Conservation (phyloP, 2,797 vertebrate genomes). For the Melanotaenia maccullochi region DNA sequence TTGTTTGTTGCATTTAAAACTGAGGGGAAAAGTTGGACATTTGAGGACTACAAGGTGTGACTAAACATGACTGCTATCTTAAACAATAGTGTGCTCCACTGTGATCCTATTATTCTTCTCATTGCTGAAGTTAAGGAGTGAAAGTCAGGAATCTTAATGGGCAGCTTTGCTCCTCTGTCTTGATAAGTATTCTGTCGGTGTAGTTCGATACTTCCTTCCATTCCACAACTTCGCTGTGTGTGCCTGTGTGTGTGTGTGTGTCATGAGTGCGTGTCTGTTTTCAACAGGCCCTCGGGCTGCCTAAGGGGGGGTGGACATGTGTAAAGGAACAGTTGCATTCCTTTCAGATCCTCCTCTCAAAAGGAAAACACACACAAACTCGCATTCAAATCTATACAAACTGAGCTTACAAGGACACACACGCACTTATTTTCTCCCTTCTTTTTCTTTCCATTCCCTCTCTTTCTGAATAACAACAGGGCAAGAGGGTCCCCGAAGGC, state of each 20-base stretch:
- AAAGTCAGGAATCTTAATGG: conserved; percentile 79
- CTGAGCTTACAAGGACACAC: conserved; percentile 61
- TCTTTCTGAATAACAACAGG: conserved; percentile 72
- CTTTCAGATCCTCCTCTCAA: conserved; percentile 78
- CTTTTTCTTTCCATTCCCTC: conserved; percentile 33
- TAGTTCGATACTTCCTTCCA: conserved; percentile 83
- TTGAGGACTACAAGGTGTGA: conserved; percentile 4
- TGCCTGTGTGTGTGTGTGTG: conserved; percentile 50
- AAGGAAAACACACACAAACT: conserved; percentile 57
- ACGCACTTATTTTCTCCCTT: conserved; percentile 49
- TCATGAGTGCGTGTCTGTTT: conserved; percentile 72
- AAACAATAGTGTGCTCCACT: neutral
- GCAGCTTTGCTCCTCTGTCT: conserved; percentile 74
- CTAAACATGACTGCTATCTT: conserved; percentile 3
- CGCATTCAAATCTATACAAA: conserved; percentile 71
- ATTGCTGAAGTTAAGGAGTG: conserved; percentile 66
- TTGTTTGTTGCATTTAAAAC: conserved; percentile 11
- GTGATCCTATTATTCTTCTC: conserved; percentile 54
- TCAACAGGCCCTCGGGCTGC: conserved; percentile 73
- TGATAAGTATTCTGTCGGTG: conserved; percentile 80
- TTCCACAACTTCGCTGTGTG: conserved; percentile 66
- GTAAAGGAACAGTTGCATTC: conserved; percentile 80
- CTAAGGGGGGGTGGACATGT: conserved; percentile 73
- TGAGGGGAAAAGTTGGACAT: conserved; percentile 3
- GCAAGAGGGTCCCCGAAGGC: conserved; percentile 70